These are phyloP conservation scores for Smithornis capensis DNA, from an alignment of 2,113 vertebrate species.

Conservation along the genomic window DNA sequence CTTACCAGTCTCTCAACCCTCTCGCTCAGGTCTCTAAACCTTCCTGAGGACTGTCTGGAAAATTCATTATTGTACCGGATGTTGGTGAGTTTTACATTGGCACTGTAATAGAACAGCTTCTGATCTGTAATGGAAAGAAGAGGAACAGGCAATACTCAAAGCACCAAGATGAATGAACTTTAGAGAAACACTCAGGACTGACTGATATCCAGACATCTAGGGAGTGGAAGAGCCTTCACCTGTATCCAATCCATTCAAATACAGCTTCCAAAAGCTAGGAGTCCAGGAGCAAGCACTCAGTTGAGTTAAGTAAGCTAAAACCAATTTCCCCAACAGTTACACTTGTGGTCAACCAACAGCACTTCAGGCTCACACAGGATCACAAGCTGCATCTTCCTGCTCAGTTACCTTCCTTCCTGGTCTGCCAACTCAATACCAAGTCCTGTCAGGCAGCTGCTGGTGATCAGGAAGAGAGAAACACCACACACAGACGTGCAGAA, in stretches of 20 bases:
- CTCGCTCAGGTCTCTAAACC: conserved; percentile 65
- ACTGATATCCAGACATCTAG: neutral
- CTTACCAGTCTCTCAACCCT: conserved; percentile 76
- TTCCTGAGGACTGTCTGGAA: conserved; percentile 65
- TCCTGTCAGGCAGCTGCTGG: neutral
- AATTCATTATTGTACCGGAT: conserved; percentile 62
- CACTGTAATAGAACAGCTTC: conserved; percentile 71
- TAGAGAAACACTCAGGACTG: neutral
- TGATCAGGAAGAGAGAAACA: neutral
- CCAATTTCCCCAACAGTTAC: neutral
- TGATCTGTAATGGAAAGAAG: conserved; percentile 64
- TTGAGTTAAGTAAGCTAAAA: neutral
- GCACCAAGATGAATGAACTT: neutral
- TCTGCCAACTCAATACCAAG: neutral
- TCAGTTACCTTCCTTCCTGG: neutral
- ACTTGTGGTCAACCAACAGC: neutral
- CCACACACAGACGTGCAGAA: neutral
- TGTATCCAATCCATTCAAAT: neutral
- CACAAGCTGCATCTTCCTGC: neutral
- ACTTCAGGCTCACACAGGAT: neutral
- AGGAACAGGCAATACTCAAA: neutral
- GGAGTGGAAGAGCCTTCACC: neutral
- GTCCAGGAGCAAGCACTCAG: neutral
- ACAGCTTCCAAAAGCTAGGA: neutral
- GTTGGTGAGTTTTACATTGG: conserved; percentile 65